phyloP scores from a whole-genome alignment of 2,888 invertebrate genomes.

The Eupithecia inturbata region DNA sequence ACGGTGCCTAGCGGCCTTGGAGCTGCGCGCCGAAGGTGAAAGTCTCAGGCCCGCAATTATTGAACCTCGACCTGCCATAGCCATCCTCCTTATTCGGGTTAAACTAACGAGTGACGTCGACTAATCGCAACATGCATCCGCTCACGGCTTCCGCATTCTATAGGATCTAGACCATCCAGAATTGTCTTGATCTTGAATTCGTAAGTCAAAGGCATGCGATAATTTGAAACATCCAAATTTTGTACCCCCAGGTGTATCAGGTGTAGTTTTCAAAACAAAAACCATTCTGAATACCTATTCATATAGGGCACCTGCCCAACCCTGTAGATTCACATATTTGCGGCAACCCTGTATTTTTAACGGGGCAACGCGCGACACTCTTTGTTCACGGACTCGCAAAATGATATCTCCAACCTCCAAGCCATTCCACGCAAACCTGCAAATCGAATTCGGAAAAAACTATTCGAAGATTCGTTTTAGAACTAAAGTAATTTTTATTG shows the following conservation, averaged over 20 bases:
- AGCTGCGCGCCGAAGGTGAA: slow-evolving; percentile 80
- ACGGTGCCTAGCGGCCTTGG: slow-evolving; percentile 76
- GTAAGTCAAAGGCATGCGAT: background rate
- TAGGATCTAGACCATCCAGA: background rate
- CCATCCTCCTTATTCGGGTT: slow-evolving; percentile 73
- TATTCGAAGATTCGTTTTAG: background rate
- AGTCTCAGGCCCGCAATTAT: slow-evolving; percentile 79
- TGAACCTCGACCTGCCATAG: slow-evolving; percentile 78
- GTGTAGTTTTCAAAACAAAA: background rate
- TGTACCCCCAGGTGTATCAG: background rate
- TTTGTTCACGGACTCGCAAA: background rate
- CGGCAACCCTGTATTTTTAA: background rate
- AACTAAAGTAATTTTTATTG: background rate
- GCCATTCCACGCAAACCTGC: background rate
- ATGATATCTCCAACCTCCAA: background rate
- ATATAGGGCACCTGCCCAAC: background rate
- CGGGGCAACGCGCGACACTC: background rate
- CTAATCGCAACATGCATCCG: slow-evolving; percentile 41
- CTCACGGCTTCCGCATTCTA: slow-evolving; percentile 64
- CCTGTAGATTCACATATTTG: background rate
- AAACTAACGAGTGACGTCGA: slow-evolving; percentile 37
- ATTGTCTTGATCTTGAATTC: background rate
- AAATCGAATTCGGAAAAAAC: background rate
- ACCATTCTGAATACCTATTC: background rate
- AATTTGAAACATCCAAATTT: background rate